phyloP scores from a whole-genome alignment of 2,113 vertebrate species.

The Calypte anna region DNA sequence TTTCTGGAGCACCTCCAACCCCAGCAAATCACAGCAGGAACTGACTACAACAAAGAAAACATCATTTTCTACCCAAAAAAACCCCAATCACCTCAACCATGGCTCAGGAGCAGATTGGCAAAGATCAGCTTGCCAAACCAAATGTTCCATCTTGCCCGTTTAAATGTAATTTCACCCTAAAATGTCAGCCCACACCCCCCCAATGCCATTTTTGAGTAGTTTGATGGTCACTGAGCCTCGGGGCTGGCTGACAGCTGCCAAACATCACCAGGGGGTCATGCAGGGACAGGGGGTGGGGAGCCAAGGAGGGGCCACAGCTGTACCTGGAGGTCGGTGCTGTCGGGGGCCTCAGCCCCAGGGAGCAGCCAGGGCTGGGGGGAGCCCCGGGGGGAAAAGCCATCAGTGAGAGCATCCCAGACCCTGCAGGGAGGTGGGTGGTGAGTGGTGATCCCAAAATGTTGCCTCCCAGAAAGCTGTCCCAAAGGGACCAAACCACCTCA shows the following conservation, averaged over 20 bases:
- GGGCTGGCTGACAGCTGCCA: not conserved
- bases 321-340: constrained; percentile 37
- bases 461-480: not conserved
- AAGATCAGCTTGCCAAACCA: not conserved
- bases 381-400: constrained; percentile 45
- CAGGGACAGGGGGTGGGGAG: not conserved
- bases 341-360: not conserved
- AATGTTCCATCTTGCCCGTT: not conserved
- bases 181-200: not conserved
- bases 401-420: constrained; percentile 67
- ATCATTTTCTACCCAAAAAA: not conserved
- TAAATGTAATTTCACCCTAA: not conserved
- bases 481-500: fast-evolving
- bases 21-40: not conserved
- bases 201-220: not conserved
- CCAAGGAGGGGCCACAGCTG: not conserved
- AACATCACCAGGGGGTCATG: fast-evolving
- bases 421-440: not conserved
- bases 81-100: not conserved
- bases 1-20: not conserved
- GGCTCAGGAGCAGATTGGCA: not conserved
- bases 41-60: not conserved
- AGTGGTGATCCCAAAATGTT: fast-evolving
- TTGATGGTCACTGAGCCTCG: fast-evolving
- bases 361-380: constrained; percentile 46